A percentile compares a stretch with the other conserved stretches of the same genome.
Evolutionary conservation across 2,797 vertebrate species (phyloP).

Genomic region (Pangasius djambal): DNA sequence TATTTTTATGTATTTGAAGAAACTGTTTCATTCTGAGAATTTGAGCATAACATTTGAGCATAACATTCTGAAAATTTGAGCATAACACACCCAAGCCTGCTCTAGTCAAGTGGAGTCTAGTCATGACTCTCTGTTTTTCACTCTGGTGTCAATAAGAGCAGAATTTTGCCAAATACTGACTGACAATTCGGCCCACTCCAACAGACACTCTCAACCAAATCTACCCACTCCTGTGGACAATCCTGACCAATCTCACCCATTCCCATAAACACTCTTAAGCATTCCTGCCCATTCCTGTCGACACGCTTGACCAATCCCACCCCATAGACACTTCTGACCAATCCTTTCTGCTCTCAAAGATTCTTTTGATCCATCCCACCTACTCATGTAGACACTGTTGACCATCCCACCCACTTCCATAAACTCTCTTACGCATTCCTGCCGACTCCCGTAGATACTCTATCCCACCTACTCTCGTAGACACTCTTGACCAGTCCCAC

Average conservation of each 20-base stretch:
- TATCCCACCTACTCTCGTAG: too few relatives aligned
- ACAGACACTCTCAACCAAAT: neutral
- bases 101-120: neutral
- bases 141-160: too few relatives aligned
- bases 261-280: neutral
- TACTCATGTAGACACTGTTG: neutral
- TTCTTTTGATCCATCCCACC: neutral
- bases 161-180: neutral
- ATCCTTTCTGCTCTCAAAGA: neutral
- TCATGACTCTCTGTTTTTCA: neutral
- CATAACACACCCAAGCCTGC: neutral
- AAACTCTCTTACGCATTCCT: too few relatives aligned
- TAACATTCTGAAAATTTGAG: neutral
- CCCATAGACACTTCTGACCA: neutral
- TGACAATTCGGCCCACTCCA: neutral
- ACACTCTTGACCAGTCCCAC: too few relatives aligned
- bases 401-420: too few relatives aligned
- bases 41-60: neutral
- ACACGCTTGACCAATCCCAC: too few relatives aligned
- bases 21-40: neutral
- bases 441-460: too few relatives aligned
- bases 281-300: neutral
- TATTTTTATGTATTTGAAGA: conserved; percentile 2
- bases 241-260: neutral
- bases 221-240: neutral